Percentiles rank a stretch among this genome's conserved stretches.
Evolutionary conservation across 2,113 vertebrate genomes (phyloP).

Genomic region (Corvus moneduloides): DNA sequence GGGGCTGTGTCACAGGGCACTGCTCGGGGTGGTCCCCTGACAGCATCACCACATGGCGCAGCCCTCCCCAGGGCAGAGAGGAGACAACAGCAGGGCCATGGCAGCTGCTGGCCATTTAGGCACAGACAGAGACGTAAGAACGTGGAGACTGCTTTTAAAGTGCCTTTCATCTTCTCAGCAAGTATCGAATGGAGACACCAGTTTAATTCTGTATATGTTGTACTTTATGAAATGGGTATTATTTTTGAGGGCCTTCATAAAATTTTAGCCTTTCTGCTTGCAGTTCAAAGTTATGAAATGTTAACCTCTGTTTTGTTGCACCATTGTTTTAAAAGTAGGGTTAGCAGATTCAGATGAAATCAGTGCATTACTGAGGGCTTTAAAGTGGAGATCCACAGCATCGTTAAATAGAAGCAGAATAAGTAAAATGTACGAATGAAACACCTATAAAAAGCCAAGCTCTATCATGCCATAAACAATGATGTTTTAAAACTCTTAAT

Average conservation of each 20-base stretch:
- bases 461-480: conserved; percentile 2
- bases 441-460: background rate
- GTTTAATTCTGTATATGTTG: background rate
- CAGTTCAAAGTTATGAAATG: background rate
- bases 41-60: background rate
- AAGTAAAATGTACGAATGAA: background rate
- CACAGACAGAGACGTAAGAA: background rate
- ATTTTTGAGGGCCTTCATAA: conserved; percentile 41
- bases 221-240: background rate
- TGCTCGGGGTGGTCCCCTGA: background rate
- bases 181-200: background rate
- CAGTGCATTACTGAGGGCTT: background rate
- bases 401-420: background rate
- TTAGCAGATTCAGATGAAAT: conserved; percentile 5
- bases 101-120: background rate
- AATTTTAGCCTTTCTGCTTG: background rate
- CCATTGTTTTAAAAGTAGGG: conserved; percentile 29
- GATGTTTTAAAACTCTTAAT: conserved; percentile 60
- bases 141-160: background rate
- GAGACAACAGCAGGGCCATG: background rate
- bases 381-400: background rate
- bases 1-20: background rate
- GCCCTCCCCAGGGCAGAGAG: background rate
- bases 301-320: conserved; percentile 29
- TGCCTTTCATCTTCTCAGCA: background rate